Percentiles rank a stretch among this genome's conserved stretches.
These are phyloP conservation scores for Ateles fusciceps DNA, from an alignment of 2,797 vertebrate species.

Conservation along the genomic window DNA sequence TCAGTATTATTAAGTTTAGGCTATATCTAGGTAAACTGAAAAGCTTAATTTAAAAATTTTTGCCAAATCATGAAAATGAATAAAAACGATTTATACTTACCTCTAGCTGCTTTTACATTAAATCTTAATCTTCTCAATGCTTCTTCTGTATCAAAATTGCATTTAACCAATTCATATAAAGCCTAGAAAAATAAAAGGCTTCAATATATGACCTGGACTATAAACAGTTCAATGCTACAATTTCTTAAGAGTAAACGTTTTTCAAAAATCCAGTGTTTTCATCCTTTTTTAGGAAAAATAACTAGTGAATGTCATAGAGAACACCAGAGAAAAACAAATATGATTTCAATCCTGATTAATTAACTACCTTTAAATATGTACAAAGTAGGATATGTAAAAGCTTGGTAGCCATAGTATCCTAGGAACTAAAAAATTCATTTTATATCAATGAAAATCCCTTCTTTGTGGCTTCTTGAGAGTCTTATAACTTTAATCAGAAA, in stretches of 20 bases:
- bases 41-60: slow-evolving; percentile 9
- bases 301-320: neutral
- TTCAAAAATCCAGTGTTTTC: neutral
- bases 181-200: slow-evolving; percentile 86
- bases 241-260: slow-evolving; percentile 12
- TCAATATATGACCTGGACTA: neutral
- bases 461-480: neutral
- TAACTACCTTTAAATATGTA: neutral
- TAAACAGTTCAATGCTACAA: neutral
- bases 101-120: slow-evolving; percentile 96
- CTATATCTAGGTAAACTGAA: neutral
- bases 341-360: neutral
- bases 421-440: slow-evolving; percentile 11
- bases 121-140: slow-evolving; percentile 94
- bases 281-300: neutral
- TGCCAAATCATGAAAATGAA: neutral
- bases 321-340: neutral
- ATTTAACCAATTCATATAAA: slow-evolving; percentile 97
- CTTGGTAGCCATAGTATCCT: neutral
- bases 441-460: neutral
- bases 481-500: neutral
- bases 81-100: slow-evolving; percentile 82
- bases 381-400: neutral
- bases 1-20: neutral
- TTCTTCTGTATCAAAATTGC: slow-evolving; percentile 96